Conservation (phyloP, 37 sponge, comb jelly and placozoan genomes). For the Axinella damicornis region DNA sequence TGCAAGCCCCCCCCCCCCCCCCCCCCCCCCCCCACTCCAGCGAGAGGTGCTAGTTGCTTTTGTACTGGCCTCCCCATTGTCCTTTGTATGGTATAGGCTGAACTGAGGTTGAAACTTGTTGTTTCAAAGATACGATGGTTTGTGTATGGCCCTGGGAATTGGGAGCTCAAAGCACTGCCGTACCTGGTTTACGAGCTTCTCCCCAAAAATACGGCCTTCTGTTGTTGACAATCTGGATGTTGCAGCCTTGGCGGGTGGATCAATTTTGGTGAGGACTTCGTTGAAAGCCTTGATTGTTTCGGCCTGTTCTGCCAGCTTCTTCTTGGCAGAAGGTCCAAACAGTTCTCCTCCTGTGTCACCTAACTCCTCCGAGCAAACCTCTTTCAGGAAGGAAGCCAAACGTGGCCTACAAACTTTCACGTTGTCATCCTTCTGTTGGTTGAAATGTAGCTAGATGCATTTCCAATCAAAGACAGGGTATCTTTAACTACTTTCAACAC, state of each 20-base stretch:
- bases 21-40: no score
- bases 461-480: no score
- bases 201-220: background rate
- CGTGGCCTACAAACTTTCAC: background rate
- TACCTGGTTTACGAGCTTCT: background rate
- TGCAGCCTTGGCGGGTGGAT: background rate
- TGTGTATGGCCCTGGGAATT: no score
- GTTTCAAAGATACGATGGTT: no score
- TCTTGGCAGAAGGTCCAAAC: constrained; percentile 1
- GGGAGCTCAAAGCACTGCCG: background rate
- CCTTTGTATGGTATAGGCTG: no score
- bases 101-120: no score
- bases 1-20: no score
- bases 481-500: no score
- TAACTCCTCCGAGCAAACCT: background rate
- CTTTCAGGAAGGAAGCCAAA: background rate
- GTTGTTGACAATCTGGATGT: no score
- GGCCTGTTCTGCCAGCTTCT: constrained; percentile 9
- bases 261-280: background rate
- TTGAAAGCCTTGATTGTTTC: background rate
- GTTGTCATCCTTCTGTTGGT: background rate
- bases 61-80: no score
- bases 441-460: constrained; percentile 16
- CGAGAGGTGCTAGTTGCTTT: no score
- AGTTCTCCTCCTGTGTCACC: background rate